phyloP scores from a whole-genome alignment of 2,113 vertebrate genomes.

The Nibea coibor region DNA sequence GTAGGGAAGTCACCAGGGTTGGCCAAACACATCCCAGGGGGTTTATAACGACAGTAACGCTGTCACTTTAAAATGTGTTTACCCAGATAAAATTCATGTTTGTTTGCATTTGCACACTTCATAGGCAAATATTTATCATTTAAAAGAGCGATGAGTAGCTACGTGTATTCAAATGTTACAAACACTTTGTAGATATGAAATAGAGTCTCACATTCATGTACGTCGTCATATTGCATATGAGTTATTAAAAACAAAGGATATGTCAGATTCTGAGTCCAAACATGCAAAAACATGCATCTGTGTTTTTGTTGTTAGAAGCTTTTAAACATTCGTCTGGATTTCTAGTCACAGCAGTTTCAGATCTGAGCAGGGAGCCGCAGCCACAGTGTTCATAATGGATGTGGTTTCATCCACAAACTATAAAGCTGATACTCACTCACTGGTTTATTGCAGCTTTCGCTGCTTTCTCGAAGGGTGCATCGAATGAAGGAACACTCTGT shows the following conservation, averaged over 20 bases:
- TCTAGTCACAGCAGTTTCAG: conserved; percentile 42
- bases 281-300: background rate
- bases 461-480: conserved; percentile 49
- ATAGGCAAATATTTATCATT: background rate
- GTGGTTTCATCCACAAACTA: conserved; percentile 44
- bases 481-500: conserved; percentile 46
- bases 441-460: conserved; percentile 65
- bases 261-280: conserved; percentile 8
- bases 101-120: background rate
- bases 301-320: background rate
- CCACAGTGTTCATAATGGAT: conserved; percentile 51
- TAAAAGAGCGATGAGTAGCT: background rate
- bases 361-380: conserved; percentile 32
- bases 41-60: no score
- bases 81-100: background rate
- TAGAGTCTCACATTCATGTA: background rate
- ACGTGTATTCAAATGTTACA: no score
- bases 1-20: background rate
- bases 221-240: no score
- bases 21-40: background rate
- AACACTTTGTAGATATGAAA: background rate
- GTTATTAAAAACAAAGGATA: background rate
- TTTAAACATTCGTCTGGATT: conserved; percentile 32
- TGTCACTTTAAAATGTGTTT: background rate
- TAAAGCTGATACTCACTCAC: conserved; percentile 53